Evolutionary conservation across 2,797 vertebrate species (phyloP).

Genomic region (Gallirallus australis): DNA sequence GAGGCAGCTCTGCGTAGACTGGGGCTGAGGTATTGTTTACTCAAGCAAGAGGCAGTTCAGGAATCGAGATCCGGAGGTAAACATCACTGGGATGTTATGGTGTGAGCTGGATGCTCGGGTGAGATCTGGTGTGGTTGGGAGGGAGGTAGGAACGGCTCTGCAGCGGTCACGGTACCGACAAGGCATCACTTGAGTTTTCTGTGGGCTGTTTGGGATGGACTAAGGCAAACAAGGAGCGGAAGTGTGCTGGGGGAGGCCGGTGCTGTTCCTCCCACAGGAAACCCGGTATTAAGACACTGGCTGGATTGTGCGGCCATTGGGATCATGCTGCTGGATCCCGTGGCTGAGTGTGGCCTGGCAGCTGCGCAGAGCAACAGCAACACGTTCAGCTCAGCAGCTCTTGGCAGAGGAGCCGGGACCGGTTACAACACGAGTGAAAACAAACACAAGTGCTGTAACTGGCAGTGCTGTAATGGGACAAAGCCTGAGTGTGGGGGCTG

Average conservation of each 20-base stretch:
- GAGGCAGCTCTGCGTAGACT: background rate
- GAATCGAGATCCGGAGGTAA: background rate
- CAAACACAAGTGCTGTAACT: background rate
- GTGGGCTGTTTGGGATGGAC: background rate
- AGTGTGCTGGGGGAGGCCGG: rapidly evolving
- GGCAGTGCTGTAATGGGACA: background rate
- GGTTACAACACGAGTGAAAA: background rate
- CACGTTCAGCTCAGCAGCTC: background rate
- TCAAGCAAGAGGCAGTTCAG: background rate
- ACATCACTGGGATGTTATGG: rapidly evolving
- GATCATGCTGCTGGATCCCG: background rate
- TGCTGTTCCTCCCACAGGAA: conserved; percentile 22
- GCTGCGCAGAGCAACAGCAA: background rate
- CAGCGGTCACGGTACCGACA: rapidly evolving
- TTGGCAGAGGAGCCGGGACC: conserved; percentile 9
- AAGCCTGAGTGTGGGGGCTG: background rate
- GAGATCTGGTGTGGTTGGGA: rapidly evolving
- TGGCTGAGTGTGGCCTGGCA: background rate
- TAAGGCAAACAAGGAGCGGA: conserved; percentile 31
- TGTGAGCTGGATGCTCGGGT: rapidly evolving
- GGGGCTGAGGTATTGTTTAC: background rate
- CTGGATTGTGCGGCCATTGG: background rate
- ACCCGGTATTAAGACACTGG: background rate
- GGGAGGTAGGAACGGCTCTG: background rate
- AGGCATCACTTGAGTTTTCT: background rate